Evolutionary conservation across 1,140 invertebrate genomes (phyloP), one percentile per base, ranked within the genome.

Genomic region (Amphibalanus amphitrite): DNA sequence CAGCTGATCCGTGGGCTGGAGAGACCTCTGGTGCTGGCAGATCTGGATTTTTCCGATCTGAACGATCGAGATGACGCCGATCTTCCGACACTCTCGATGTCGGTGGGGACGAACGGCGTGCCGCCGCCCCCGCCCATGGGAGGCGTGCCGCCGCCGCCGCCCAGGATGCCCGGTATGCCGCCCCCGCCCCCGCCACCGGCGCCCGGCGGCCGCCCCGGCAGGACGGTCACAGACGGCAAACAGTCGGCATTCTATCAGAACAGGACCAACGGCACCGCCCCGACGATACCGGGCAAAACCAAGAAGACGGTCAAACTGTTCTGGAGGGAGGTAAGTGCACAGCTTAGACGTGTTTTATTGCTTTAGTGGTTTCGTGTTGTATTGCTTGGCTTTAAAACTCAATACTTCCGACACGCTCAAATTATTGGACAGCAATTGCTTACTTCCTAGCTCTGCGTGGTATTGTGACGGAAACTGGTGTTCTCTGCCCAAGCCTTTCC

Each of bases 231-330:
- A 1, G 26, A 28, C 3, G 65, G 6, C 17, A 67, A 13, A 0
- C n/a, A 67, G 26, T 26, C 26, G n/a, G 26, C 65, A 3, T 28
- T 28, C 28, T 67, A 26, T 8, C 3, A 8, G 3, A 67, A 67
- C 65, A 28, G 65, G n/a, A 67, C 65, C 65, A 28, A 67, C 65
- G n/a, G 65, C 65, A 26, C 4, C 3, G 20, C 6, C 17, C 0
- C 1, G n/a, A 28, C 28, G 1, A n/a, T 8, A 26, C 65, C n/a
- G n/a, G 65, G n/a, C 1, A 67, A 67, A 26, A 67, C n/a, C 65
- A 67, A 28, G 28, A 98, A 98, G 80, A 98, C 96, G n/a, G 89
- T 98, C 6, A 97, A 97, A 82, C 82, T 99, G n/a, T 98, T 99
- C 80, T 99, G 97, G 97, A 92, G 92, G 79, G 93, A 98, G 82